Evolutionary conservation across 2,113 vertebrate species (phyloP), one percentile per base, ranked within the genome.

Genomic region (Malurus cyaneus): DNA sequence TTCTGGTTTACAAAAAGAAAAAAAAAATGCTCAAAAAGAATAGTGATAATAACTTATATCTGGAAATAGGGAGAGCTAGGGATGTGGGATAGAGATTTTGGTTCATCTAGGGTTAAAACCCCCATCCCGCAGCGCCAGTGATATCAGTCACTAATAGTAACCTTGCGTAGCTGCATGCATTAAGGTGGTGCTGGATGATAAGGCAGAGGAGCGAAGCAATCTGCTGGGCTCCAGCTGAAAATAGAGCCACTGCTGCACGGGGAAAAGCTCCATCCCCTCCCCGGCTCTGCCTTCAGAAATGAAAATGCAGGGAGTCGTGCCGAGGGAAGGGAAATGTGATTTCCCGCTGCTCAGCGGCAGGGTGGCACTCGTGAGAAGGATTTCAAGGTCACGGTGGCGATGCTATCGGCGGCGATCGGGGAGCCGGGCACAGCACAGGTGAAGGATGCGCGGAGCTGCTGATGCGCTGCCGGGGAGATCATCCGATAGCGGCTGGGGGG

Each of bases 351-450:
- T 88, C 20, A 78, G 95, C 96, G 93, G 93, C 87, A n/a, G 70
- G 92, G 89, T 92, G 91, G 86, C 95, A 77, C 83, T 74, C 16
- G 56, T 31, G 89, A 94, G 95, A 52, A 97, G 90, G 52, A 9
- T 97, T 97, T 97, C 97, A 98, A 98, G 97, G 97, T 98, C 96
- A 80, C 1, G n/a, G 91, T 17, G 60, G 79, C 8, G 94, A 95
- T 97, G 95, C 92, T 97, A 25, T 95, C 96, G 3, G 90, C 31
- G 53, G 62, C 10, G 91, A 86, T 41, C 41, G 87, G 80, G 97
- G 90, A 97, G 92, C 92, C 89, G 42, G 95, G 97, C 95, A 94
- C 83, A 87, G 93, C 93, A 70, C 87, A 95, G 96, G 89, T 86
- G 93, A 96, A 96, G 96, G 95, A 60, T 71, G 79, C 95, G 24